Conservation (phyloP, 35 echinoderm and acorn worm genomes). For the Acanthaster planci region DNA sequence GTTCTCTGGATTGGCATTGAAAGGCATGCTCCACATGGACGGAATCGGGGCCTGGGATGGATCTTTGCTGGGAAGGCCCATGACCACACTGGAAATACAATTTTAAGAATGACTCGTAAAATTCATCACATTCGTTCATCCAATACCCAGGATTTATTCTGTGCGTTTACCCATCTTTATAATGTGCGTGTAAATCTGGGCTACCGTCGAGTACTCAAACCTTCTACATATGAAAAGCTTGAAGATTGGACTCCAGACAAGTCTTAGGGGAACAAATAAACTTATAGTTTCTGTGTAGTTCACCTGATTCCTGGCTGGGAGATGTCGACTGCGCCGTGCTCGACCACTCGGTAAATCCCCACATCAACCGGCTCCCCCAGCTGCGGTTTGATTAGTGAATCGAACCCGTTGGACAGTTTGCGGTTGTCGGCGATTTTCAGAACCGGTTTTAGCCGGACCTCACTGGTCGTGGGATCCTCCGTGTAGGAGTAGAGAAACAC, state of each 20-base stretch:
- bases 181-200: background rate
- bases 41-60: constrained; percentile 45
- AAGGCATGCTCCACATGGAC: constrained; percentile 78
- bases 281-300: background rate
- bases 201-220: background rate
- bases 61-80: background rate
- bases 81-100: background rate
- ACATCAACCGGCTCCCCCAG: constrained; percentile 39
- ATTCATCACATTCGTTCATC: background rate
- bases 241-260: too few species aligned
- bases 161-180: background rate
- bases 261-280: too few species aligned
- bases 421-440: constrained; percentile 11
- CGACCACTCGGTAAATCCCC: constrained; percentile 59
- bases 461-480: constrained; percentile 35
- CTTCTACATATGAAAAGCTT: too few species aligned
- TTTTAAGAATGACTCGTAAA: background rate
- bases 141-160: background rate
- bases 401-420: constrained; percentile 48
- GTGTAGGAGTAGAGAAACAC: constrained; percentile 67
- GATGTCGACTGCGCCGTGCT: constrained; percentile 42
- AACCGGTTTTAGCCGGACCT: constrained; percentile 51
- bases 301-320: constrained; percentile 13
- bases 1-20: constrained; percentile 61
- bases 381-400: background rate